These are phyloP conservation scores for Gadopsis bispinosus DNA, from an alignment of 2,797 vertebrate species.

Conservation along the genomic window DNA sequence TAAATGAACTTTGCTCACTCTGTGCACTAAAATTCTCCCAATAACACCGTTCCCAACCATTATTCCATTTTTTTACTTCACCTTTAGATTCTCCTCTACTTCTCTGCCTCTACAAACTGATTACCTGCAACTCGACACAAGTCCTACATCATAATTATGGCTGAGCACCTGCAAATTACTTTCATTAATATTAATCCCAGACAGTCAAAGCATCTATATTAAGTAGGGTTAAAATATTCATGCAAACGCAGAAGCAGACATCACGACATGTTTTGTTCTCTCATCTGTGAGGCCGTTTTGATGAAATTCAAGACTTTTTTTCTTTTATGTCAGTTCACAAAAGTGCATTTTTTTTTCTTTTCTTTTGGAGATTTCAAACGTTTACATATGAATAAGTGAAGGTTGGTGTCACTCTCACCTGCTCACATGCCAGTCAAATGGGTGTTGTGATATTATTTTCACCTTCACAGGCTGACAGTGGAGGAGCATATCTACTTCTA, in stretches of 20 bases:
- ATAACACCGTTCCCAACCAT: conserved; percentile 35
- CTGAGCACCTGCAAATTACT: conserved; percentile 70
- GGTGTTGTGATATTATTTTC: not conserved
- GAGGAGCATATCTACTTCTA: conserved; percentile 99
- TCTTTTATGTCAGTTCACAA: not conserved
- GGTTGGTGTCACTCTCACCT: not conserved
- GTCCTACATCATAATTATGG: conserved; percentile 75
- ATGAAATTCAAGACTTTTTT: not conserved
- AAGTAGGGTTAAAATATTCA: conserved; percentile 68
- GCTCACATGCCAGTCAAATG: conserved; percentile 18
- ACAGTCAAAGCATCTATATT: conserved; percentile 67
- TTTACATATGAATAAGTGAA: conserved; percentile 2
- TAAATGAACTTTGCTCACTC: conserved; percentile 42
- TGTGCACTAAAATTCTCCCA: conserved; percentile 25
- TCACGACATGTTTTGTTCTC: conserved; percentile 24
- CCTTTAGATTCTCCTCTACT: conserved; percentile 50
- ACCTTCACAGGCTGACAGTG: conserved; percentile 90
- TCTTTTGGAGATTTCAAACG: not conserved
- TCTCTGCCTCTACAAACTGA: conserved; percentile 54
- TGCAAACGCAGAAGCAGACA: conserved; percentile 40
- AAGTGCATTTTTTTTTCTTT: not conserved
- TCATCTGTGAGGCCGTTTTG: conserved; percentile 12
- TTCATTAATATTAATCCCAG: conserved; percentile 76
- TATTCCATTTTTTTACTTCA: conserved; percentile 48
- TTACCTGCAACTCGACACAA: conserved; percentile 56